Evolutionary conservation across 2,797 vertebrate species (phyloP).

Genomic region (Limosa lapponica): DNA sequence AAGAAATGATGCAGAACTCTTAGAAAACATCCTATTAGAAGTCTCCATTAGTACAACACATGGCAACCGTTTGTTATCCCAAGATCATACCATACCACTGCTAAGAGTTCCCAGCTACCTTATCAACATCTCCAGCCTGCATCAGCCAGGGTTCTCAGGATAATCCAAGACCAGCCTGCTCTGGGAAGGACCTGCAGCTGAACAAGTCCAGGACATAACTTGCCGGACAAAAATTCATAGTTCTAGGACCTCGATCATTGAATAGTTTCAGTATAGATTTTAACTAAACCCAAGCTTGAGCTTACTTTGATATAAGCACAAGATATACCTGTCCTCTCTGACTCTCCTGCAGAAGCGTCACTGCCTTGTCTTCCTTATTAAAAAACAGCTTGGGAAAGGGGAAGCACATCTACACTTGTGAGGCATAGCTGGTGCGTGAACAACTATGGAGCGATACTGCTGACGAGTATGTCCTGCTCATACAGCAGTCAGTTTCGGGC

Average conservation of each 20-base stretch:
- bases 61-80: not conserved
- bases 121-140: not conserved
- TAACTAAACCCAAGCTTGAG: not conserved
- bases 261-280: not conserved
- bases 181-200: not conserved
- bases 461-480: not conserved
- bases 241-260: not conserved
- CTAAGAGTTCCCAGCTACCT: not conserved
- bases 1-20: not conserved
- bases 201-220: not conserved
- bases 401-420: not conserved
- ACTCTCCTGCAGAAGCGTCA: not conserved
- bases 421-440: not conserved
- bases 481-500: not conserved
- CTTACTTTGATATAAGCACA: not conserved
- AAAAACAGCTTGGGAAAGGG: not conserved
- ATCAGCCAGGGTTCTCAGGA: not conserved
- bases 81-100: accelerated
- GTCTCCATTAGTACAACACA: not conserved
- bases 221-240: not conserved
- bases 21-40: not conserved
- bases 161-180: not conserved
- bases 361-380: not conserved
- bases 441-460: accelerated
- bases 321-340: not conserved